Base-by-base conservation (phyloP, 1,140 invertebrate genomes). In the Vanessa tameamea region DNA sequence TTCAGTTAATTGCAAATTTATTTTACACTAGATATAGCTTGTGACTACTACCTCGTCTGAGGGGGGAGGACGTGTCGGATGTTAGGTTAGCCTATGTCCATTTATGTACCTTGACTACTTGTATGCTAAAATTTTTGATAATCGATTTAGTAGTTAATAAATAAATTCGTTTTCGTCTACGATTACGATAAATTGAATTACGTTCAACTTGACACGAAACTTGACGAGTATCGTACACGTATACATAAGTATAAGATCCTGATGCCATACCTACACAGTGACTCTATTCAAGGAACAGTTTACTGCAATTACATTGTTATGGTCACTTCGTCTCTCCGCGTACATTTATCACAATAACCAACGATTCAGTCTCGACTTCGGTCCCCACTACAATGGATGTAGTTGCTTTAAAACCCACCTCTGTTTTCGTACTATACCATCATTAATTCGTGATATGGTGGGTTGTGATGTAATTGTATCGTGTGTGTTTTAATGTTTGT, bases 261-360 rank as follows among this genome's bases (percentile, higher is more conserved):
- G 77, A 64, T 63, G 59, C 68, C 75, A 78, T 86, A 89, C 79
- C 78, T 87, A 88, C 77, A 76, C 76, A 80, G 80, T 82, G 79
- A 75, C 82, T 88, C 89, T 90, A 91, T 92, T 92, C 90, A 92
- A 86, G 88, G 88, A 91, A 90, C 87, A 87, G 80, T 91, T 92
- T 87, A 86, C 83, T 80, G 90, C 89, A 92, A 92, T 92, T 92
- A 92, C 81, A 90, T 90, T 86, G 88, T 92, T 92, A 92, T 89
- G 88, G 80, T 90, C 90, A 89, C 89, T 90, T 88, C 87, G 84
- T 79, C 83, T 83, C 82, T 79, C 78, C 83, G 82, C 78, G 80
- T 84, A 88, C 87, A 87, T 90, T 85, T 88, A 87, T 88, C 84
- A 86, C 87, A 86, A 85, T 87, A 85, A 82, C 77, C 79, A 81